Evolutionary conservation across 2,888 invertebrate genomes (phyloP), one percentile per base, ranked within the genome.

Genomic region (Tachina grossa): DNA sequence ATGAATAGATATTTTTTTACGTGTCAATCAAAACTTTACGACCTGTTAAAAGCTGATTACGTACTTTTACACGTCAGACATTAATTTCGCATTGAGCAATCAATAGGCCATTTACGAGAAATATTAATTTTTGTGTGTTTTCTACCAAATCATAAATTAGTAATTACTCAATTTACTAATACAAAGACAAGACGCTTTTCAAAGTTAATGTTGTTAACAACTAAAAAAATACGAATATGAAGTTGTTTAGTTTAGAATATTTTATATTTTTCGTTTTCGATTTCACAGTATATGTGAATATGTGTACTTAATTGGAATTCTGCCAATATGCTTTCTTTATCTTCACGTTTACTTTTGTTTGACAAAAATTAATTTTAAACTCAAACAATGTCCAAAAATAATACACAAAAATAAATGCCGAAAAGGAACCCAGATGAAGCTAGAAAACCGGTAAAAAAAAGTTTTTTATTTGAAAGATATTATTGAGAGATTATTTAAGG

Each of bases 231-330:
- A 39, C 3, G 45, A 22, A 51, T 31, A 31, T 55, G 49, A 31
- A 66, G 41, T 74, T 61, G 41, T 51, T 61, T 61, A 1, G 19
- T 49, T 19, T 9, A 61, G 9, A 13, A 9, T 59, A 6, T 61
- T 49, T 39, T 66, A 9, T n/a, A 31, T 10, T 11, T 43, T 76
- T 14, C 16, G 14, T 53, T 57, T 61, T 61, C 51, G 39, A 61
- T 69, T 61, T 53, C 51, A 57, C 68, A 68, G 16, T 31, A 43
- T 31, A 19, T 22, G 31, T 31, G 31, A 31, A 31, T 31, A 31
- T 6, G 11, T 19, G 8, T 45, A 66, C 31, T 80, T 59, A 77
- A 59, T 84, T 84, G 84, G 81, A 84, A 81, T 77, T 66, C 11
- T 72, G 84, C 84, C 81, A 84, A 81, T 53, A 11, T 71, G 13